A percentile compares a stretch with the other conserved stretches of the same genome.
These are phyloP conservation scores for Galeopterus variegatus DNA, from an alignment of 2,113 vertebrate genomes.

Conservation along the genomic window DNA sequence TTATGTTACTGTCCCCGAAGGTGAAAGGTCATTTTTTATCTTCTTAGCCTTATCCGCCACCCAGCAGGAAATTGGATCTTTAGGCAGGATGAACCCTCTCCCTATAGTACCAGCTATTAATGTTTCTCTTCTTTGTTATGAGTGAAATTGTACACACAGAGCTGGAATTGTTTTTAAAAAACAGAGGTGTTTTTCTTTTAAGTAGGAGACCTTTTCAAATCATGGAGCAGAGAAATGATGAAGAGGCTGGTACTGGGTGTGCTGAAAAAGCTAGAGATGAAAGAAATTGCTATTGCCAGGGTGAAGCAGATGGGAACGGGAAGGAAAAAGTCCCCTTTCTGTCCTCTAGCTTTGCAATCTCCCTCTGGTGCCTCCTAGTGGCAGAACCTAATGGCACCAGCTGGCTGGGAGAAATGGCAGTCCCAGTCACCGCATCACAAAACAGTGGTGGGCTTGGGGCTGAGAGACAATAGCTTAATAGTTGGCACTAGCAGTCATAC, in stretches of 20 bases:
- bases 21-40: conserved; percentile 73
- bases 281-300: background rate
- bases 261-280: background rate
- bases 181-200: background rate
- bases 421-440: background rate
- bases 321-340: background rate
- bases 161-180: background rate
- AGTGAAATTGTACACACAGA: background rate
- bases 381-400: background rate
- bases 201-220: background rate
- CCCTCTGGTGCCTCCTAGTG: conserved; percentile 50
- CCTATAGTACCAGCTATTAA: background rate
- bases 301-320: background rate
- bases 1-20: conserved; percentile 42
- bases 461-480: background rate
- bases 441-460: background rate
- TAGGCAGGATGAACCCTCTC: background rate
- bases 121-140: background rate
- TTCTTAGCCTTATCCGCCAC: conserved; percentile 52
- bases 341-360: background rate
- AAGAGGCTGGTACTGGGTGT: background rate
- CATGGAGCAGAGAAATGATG: background rate
- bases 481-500: too few species aligned
- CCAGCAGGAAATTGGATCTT: conserved; percentile 40
- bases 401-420: background rate